phyloP scores from a whole-genome alignment of 2,888 invertebrate genomes.

The Agrochola circellaris region DNA sequence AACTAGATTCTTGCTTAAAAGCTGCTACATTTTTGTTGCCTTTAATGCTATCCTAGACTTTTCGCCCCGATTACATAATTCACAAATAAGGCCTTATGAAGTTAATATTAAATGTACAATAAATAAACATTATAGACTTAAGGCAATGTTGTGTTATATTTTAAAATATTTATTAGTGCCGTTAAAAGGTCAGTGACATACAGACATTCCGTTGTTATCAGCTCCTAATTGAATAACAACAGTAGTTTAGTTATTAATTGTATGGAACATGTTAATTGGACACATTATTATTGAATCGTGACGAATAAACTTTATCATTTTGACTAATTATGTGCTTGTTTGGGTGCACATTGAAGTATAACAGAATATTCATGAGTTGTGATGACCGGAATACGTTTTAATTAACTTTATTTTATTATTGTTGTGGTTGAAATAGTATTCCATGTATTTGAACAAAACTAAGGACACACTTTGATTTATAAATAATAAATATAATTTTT shows the following conservation, averaged over 20 bases:
- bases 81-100: neutral
- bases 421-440: neutral
- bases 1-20: constrained; percentile 32
- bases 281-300: constrained; percentile 34
- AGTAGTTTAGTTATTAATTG: constrained; percentile 54
- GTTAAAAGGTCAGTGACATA: constrained; percentile 64
- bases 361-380: constrained; percentile 16
- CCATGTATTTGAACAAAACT: neutral
- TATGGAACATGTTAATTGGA: constrained; percentile 56
- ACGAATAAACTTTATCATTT: constrained; percentile 40
- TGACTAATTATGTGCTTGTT: constrained; percentile 45
- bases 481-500: neutral
- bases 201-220: constrained; percentile 51
- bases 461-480: neutral
- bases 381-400: constrained; percentile 16
- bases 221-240: constrained; percentile 63
- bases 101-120: neutral
- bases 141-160: constrained; percentile 7
- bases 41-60: constrained; percentile 15
- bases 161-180: constrained; percentile 26
- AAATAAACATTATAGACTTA: neutral
- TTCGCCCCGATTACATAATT: constrained; percentile 15
- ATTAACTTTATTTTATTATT: neutral
- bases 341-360: constrained; percentile 7
- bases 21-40: neutral